phyloP scores from a whole-genome alignment of 2,888 invertebrate species.

The Rotaria socialis region DNA sequence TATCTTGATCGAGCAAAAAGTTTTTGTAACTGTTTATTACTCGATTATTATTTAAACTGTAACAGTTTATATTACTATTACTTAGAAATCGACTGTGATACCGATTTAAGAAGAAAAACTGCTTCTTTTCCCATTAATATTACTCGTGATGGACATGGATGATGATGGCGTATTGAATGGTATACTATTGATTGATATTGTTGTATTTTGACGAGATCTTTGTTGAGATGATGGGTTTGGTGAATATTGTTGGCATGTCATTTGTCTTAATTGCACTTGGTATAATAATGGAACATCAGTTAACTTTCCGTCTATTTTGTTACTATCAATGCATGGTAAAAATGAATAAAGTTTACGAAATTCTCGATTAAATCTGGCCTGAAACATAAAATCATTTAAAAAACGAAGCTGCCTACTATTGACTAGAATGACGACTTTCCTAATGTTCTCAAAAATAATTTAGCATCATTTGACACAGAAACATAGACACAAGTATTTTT shows the following conservation, averaged over 20 bases:
- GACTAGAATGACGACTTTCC: too few relatives aligned
- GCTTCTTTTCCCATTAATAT: background rate
- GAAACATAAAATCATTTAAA: background rate
- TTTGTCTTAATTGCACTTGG: background rate
- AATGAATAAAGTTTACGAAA: constrained; percentile 31
- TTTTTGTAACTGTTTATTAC: constrained; percentile 3
- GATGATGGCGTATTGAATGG: background rate
- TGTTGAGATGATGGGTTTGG: background rate
- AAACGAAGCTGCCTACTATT: too few relatives aligned
- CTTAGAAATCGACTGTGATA: background rate
- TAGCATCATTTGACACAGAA: too few relatives aligned
- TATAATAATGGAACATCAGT: background rate
- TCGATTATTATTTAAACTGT: background rate
- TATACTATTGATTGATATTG: background rate
- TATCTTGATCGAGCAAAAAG: background rate
- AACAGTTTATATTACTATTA: background rate
- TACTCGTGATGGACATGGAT: background rate
- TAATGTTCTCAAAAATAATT: too few relatives aligned
- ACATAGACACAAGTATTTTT: too few relatives aligned
- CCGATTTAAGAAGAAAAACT: background rate
- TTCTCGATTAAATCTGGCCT: constrained; percentile 42
- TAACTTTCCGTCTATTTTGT: background rate
- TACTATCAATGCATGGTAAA: background rate
- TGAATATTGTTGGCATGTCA: background rate
- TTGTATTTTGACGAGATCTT: background rate